These are phyloP conservation scores for Sphinx pinastri DNA, from an alignment of 2,888 invertebrate genomes.

Conservation along the genomic window DNA sequence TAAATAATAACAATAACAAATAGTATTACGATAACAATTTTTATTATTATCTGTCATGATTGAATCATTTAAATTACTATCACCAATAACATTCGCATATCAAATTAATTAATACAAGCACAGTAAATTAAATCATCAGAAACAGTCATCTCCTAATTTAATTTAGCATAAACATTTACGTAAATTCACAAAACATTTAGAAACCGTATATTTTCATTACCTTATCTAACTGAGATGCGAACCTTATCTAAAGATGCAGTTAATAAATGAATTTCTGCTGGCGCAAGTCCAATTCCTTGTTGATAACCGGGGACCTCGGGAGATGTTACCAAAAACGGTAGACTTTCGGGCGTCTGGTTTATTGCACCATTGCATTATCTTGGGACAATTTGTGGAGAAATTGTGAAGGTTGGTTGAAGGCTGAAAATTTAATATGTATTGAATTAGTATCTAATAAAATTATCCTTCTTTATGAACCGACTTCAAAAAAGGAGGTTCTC, in stretches of 20 bases:
- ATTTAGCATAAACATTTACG: neutral
- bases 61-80: too few species aligned
- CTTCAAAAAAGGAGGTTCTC: too few species aligned
- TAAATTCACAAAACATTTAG: neutral
- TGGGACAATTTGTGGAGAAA: neutral
- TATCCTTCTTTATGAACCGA: too few species aligned
- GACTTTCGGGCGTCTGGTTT: constrained; percentile 32
- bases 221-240: constrained; percentile 19
- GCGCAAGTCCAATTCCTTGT: constrained; percentile 30
- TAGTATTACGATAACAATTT: too few species aligned
- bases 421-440: neutral
- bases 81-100: too few species aligned
- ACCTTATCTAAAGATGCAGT: constrained; percentile 29
- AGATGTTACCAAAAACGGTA: constrained; percentile 25
- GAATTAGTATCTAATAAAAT: too few species aligned
- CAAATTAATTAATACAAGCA: too few species aligned
- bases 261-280: constrained; percentile 35
- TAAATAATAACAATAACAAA: too few species aligned
- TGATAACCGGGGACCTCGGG: constrained; percentile 30
- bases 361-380: constrained; percentile 17
- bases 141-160: neutral
- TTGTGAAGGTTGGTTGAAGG: neutral
- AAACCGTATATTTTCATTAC: constrained; percentile 10
- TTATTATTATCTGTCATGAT: too few species aligned
- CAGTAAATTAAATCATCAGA: too few species aligned